Conservation (phyloP, 2,113 vertebrate species). For the Brachypodius melanocephalos region DNA sequence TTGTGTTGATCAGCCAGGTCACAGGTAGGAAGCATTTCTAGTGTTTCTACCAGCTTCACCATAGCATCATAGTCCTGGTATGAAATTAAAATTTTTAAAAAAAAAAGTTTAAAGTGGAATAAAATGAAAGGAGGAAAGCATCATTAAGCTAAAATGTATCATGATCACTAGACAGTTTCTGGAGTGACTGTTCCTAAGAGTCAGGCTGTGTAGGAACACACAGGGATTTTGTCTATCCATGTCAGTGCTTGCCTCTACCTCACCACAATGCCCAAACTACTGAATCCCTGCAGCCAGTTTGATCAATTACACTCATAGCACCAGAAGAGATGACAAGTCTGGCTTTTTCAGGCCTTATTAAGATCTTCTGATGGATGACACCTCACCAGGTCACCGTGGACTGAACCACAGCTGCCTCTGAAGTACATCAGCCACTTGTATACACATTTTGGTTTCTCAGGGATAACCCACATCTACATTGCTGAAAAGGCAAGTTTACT, state of each 20-base stretch:
- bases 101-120: not conserved
- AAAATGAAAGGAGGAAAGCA: not conserved
- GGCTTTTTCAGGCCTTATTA: not conserved
- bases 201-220: not conserved
- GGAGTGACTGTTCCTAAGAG: not conserved
- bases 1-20: constrained; percentile 90
- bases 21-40: constrained; percentile 91
- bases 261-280: not conserved
- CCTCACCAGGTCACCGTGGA: not conserved
- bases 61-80: constrained; percentile 92
- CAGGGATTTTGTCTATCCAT: not conserved
- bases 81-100: not conserved
- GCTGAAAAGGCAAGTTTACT: not conserved
- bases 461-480: not conserved
- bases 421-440: not conserved
- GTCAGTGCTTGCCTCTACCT: not conserved
- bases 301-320: not conserved
- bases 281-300: not conserved
- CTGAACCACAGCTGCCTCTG: not conserved
- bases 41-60: constrained; percentile 93
- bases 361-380: not conserved
- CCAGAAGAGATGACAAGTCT: not conserved
- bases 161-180: not conserved
- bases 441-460: not conserved
- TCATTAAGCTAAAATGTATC: not conserved